phyloP scores from a whole-genome alignment of 2,888 invertebrate species.

The Drosophila algonquin region DNA sequence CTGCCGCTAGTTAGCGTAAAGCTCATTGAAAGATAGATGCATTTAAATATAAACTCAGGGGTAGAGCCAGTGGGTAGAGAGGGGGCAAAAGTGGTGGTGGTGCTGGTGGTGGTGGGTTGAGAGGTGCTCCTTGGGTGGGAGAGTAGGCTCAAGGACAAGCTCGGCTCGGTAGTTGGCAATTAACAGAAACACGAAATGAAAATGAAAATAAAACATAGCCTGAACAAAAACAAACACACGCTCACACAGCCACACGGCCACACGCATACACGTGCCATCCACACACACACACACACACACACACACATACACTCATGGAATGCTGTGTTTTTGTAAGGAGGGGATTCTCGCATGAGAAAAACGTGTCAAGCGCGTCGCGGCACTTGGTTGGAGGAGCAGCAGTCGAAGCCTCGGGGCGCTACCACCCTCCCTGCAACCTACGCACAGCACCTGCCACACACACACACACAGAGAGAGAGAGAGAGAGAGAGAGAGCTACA shows the following conservation, averaged over 20 bases:
- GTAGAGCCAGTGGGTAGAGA: neutral
- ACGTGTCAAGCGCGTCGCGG: slow-evolving; percentile 46
- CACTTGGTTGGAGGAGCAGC: slow-evolving; percentile 23
- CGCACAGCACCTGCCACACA: slow-evolving; percentile 13
- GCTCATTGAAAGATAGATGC: slow-evolving; percentile 25
- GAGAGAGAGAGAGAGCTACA: neutral
- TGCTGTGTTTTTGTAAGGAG: slow-evolving; percentile 8
- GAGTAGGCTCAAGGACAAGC: slow-evolving; percentile 41
- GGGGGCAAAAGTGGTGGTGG: too few species aligned
- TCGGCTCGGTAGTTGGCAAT: slow-evolving; percentile 43
- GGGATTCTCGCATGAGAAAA: slow-evolving; percentile 14
- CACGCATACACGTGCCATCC: slow-evolving; percentile 1
- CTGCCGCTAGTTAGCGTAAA: slow-evolving; percentile 24
- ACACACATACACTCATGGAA: slow-evolving; percentile 14
- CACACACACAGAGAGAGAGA: neutral
- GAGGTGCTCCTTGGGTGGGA: neutral
- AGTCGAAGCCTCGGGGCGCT: slow-evolving; percentile 27
- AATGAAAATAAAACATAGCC: slow-evolving; percentile 46
- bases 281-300: slow-evolving; percentile 27
- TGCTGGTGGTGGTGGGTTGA: too few species aligned
- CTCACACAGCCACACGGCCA: neutral
- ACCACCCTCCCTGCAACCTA: neutral
- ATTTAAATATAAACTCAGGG: slow-evolving; percentile 23
- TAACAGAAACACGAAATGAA: slow-evolving; percentile 51
- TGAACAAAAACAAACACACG: slow-evolving; percentile 22